Base-by-base conservation (phyloP, 2,888 invertebrate species). In the Sceliomorpha sp. region DNA sequence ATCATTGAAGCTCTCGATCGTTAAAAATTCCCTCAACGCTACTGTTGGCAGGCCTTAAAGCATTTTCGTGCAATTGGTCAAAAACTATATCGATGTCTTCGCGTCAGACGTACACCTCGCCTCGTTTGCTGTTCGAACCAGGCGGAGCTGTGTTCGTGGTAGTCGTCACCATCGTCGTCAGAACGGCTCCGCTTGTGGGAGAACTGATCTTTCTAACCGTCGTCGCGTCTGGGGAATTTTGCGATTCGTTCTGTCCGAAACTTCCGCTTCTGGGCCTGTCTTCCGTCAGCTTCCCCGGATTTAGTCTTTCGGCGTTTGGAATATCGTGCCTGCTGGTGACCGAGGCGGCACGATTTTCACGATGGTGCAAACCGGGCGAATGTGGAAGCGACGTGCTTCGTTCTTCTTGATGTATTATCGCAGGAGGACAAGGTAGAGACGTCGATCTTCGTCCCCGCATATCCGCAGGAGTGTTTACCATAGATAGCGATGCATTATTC, bases 101-200 rank as follows among this genome's bases (percentile, higher is more conserved):
- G 20, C 40, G 67, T 89, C 85, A 91, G 56, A 91, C 91, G 78
- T 91, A 91, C 48, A 91, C 91, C 76, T 91, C 91, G 6, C 90
- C 89, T 32, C 91, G 82, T 73, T 91, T 90, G 62, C 79, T 80
- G 13, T 77, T 78, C 32, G 88, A 83, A 0, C 88, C 84, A 24
- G 75, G 77, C 34, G 88, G 83, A 0, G 89, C 82, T 31, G 86
- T 83, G 4, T 40, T 74, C 27, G 13, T 66, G 42, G 51, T 44
- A 1, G 64, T 60, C 2, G 75, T 55, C 0, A 76, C 51, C 1
- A 62, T 72, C 20, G 72, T 58, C 3, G 79, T 20, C 24, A 67
- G 1, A 75, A 32, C 2, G 76, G 73, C 1, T 2, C 79, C 79
- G 32, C 77, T 84, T 3, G 85, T 80, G 1, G 77, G 77, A n/a